A percentile compares a stretch with the other conserved stretches of the same genome.
phyloP scores from a whole-genome alignment of 2,113 vertebrate genomes.

The Thinocorus orbignyianus region DNA sequence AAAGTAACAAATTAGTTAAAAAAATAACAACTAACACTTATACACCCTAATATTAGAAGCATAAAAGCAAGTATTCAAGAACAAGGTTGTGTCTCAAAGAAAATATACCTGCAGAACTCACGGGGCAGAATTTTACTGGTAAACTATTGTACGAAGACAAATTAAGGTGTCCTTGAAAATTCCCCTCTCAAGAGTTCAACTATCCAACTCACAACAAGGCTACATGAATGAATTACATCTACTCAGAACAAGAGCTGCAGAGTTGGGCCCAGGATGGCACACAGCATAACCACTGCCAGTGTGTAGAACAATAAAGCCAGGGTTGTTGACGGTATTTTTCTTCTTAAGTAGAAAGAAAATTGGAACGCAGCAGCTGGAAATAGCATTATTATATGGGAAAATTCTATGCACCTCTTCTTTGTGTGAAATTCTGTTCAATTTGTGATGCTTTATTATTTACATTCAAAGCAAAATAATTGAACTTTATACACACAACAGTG shows the following conservation, averaged over 20 bases:
- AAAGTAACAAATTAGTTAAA: background rate
- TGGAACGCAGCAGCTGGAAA: background rate
- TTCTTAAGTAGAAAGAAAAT: constrained; percentile 18
- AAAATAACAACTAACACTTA: background rate
- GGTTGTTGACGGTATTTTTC: background rate
- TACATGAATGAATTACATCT: background rate
- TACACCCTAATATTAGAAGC: background rate
- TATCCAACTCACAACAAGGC: background rate
- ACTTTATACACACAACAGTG: background rate
- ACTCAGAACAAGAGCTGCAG: background rate
- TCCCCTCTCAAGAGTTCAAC: background rate
- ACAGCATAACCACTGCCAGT: background rate
- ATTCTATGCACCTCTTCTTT: background rate
- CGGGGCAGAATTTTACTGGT: background rate
- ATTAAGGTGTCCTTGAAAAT: background rate
- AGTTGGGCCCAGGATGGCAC: background rate
- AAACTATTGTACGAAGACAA: background rate
- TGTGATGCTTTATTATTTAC: background rate
- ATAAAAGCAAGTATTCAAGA: background rate
- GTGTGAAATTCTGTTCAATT: background rate
- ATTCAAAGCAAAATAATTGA: constrained; percentile 28
- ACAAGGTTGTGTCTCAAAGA: background rate
- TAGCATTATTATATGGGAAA: background rate
- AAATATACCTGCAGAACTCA: background rate
- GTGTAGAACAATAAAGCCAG: background rate